phyloP scores from a whole-genome alignment of 1,140 invertebrate species.

The Drosophila neocordata region DNA sequence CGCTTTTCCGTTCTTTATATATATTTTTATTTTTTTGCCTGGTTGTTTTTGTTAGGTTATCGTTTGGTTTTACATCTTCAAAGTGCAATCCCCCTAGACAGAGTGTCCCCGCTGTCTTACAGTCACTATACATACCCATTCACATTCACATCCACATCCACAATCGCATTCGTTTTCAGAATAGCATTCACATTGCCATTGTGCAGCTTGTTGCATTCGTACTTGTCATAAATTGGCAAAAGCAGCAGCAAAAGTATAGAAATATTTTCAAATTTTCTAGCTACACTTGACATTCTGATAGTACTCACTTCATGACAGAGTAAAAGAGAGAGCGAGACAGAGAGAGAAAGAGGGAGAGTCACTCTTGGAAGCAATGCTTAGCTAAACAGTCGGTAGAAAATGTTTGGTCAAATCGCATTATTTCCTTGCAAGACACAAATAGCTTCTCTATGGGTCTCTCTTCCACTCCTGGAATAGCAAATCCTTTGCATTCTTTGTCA shows the following conservation, averaged over 20 bases:
- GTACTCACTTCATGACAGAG: conserved; percentile 23
- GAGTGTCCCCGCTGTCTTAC: conserved; percentile 9
- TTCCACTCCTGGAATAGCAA: background rate
- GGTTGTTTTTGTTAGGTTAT: conserved; percentile 54
- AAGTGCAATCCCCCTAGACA: conserved; percentile 30
- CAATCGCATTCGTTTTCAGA: background rate
- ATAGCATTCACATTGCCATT: conserved; percentile 25
- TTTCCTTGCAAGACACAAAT: background rate
- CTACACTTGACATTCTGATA: conserved; percentile 57
- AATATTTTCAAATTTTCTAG: conserved; percentile 32
- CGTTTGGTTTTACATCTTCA: conserved; percentile 62
- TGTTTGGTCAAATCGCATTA: conserved; percentile 7
- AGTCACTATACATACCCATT: conserved; percentile 8
- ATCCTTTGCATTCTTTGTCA: background rate
- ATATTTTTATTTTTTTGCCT: conserved; percentile 19
- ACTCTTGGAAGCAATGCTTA: background rate
- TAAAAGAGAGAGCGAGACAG: conserved; percentile 16
- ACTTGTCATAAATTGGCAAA: conserved; percentile 75
- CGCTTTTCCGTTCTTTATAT: conserved; percentile 3
- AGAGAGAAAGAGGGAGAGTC: background rate
- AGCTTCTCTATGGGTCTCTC: background rate
- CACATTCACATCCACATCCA: conserved; percentile 11
- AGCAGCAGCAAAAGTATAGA: conserved; percentile 20
- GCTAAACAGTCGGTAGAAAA: conserved; percentile 1
- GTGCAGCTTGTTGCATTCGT: conserved; percentile 57